Base-by-base conservation (phyloP, 2,113 vertebrate genomes). In the Benthochromis sp. region DNA sequence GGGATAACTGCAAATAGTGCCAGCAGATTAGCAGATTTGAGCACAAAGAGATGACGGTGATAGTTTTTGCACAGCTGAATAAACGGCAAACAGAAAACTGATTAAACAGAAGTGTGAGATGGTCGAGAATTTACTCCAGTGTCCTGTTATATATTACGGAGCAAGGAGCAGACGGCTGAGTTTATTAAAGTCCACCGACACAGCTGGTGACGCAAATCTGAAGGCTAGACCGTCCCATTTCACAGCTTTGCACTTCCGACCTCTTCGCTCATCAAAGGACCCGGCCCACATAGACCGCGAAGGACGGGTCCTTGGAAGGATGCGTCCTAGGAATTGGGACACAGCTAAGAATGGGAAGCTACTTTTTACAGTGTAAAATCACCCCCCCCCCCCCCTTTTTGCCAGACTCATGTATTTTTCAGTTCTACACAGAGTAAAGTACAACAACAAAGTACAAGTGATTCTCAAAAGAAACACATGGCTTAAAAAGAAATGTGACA, bases 61-160 rank as follows among this genome's bases (percentile, higher is more conserved):
- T 0, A 66, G 61, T 66, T 66, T 66, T 36, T 3, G 6, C 17
- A 0, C 31, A 36, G 61, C 17, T 66, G 61, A 38, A 66, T 66
- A 66, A 66, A n/a, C 9, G 3, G 12, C 17, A 66, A 38, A 66
- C 31, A n/a, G 17, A 12, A 66, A 66, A 36, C 10, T 2, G 61
- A 66, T 36, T 2, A 63, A 63, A 36, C 59, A n/a, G 59, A n/a
- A 4, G 31, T 0, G 17, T 0, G 61, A 66, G 61, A 38, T n/a
- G 31, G 31, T n/a, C 17, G 61, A 66, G 31, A 66, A 66, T 66
- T 36, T 36, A 1, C 31, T n/a, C 31, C 17, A 0, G 1, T 66
- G 61, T 66, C 61, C 61, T 7, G 59, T 36, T 63, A 66, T 12
- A n/a, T 36, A 36, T 66, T 63, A 36, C 1, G 9, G 6, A 3